These are phyloP conservation scores for Bombus fervidus DNA, from an alignment of 1,140 invertebrate genomes.

Conservation along the genomic window DNA sequence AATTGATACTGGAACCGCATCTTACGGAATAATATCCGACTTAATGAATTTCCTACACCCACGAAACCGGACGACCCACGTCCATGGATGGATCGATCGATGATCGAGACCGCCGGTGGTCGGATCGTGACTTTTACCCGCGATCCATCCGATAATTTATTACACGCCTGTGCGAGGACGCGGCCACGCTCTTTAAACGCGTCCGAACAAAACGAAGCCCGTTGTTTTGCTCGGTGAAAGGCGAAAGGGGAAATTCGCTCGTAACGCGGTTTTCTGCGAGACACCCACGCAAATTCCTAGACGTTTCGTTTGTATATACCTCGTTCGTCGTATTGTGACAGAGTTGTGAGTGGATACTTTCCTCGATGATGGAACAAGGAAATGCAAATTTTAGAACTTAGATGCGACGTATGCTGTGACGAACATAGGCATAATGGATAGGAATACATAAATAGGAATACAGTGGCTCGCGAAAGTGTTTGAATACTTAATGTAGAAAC, in stretches of 20 bases:
- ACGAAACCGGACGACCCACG: slow-evolving; percentile 44
- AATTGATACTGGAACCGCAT: slow-evolving; percentile 47
- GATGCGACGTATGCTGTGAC: neutral
- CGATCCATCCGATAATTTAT: slow-evolving; percentile 31
- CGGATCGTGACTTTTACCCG: slow-evolving; percentile 10
- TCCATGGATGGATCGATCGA: slow-evolving; percentile 35
- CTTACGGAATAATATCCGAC: slow-evolving; percentile 37
- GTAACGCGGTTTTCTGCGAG: slow-evolving; percentile 41
- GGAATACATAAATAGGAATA: too few species aligned
- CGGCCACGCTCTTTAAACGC: slow-evolving; percentile 44
- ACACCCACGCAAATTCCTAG: slow-evolving; percentile 74
- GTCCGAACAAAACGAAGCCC: neutral
- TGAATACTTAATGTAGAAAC: too few species aligned
- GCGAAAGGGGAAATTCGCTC: slow-evolving; percentile 58
- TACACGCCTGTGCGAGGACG: neutral
- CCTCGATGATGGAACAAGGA: neutral
- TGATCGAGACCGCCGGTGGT: slow-evolving; percentile 23
- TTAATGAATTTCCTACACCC: slow-evolving; percentile 61
- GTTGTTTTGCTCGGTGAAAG: slow-evolving; percentile 54
- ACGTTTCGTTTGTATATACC: slow-evolving; percentile 41
- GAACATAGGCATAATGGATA: too few species aligned
- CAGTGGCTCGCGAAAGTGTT: too few species aligned
- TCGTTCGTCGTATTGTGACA: neutral
- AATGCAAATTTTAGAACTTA: neutral
- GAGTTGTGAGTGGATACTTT: neutral